Percentiles rank a stretch among this genome's conserved stretches.
phyloP scores from a whole-genome alignment of 2,888 invertebrate species.

The Tyria jacobaeae region DNA sequence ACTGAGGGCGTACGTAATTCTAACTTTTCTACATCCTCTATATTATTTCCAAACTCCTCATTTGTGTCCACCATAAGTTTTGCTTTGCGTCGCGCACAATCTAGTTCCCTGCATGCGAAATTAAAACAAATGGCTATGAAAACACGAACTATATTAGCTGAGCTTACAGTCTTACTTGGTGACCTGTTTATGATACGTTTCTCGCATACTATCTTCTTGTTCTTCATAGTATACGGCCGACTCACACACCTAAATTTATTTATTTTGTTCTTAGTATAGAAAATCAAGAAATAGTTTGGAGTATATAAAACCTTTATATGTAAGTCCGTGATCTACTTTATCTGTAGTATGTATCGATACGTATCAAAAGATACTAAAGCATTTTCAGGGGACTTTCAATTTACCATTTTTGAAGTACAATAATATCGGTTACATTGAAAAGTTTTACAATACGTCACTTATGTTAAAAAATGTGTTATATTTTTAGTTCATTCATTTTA shows the following conservation, averaged over 20 bases:
- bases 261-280: conserved; percentile 43
- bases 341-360: conserved; percentile 13
- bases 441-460: too few species aligned
- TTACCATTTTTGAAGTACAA: neutral
- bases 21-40: conserved; percentile 44
- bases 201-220: conserved; percentile 67
- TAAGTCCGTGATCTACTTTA: conserved; percentile 35
- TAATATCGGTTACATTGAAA: neutral
- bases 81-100: conserved; percentile 67
- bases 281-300: conserved; percentile 46
- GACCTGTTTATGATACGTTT: conserved; percentile 76
- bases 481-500: too few species aligned
- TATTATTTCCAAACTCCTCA: conserved; percentile 68
- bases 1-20: conserved; percentile 42
- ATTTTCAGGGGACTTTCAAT: neutral
- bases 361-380: conserved; percentile 17
- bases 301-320: conserved; percentile 28
- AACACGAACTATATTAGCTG: conserved; percentile 71
- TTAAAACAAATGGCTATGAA: conserved; percentile 69
- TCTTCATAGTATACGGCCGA: conserved; percentile 46
- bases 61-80: conserved; percentile 79
- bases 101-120: conserved; percentile 65
- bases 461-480: too few species aligned
- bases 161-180: conserved; percentile 59
- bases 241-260: conserved; percentile 48